Evolutionary conservation across 2,797 vertebrate species (phyloP), one percentile per base, ranked within the genome.

Genomic region (Enteromius viviparus): DNA sequence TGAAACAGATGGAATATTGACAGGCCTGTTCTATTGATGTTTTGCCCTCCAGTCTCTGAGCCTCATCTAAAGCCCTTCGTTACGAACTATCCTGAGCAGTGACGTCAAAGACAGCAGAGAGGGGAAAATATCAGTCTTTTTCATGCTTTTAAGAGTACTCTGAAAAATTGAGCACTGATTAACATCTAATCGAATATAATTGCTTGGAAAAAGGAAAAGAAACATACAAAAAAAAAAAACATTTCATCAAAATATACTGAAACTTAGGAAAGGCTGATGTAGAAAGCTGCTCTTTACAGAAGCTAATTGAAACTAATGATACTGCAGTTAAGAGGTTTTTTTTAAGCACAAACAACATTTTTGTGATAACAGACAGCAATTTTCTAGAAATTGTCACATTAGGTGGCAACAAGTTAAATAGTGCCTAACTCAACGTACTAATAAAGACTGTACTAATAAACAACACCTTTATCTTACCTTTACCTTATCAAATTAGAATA

Each of bases 81-180:
- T 29, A 45, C 5, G 23, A 45, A 29, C 37, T 62, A 23, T 75
- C 12, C 32, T 19, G 14, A 45, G 55, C 34, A 21, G 8, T 42
- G 53, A 76, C 21, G 34, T 42, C 53, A 62, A 76, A 42, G 32
- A 72, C 17, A 11, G 19, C 2, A 26, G 37, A 62, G 32, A 19
- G 55, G 6, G 12, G 4, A 3, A 76, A 29, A 70, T 45, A 6
- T 19, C 6, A 19, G n/a, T 26, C 0, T 45, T 40, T 76, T 76
- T 62, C 4, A 40, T 76, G 14, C 40, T 76, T 76, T 62, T 76
- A 76, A 76, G 8, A 62, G n/a, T 37, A 23, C 75, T 62, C 75
- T 62, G n/a, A 26, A 62, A 60, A 21, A 62, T 19, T 45, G 55
- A 7, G 1, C 51, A 40, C 51, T 58, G 26, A 11, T 40, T 23